phyloP scores from a whole-genome alignment of 2,113 vertebrate genomes.

The Peromyscus polionotus region DNA sequence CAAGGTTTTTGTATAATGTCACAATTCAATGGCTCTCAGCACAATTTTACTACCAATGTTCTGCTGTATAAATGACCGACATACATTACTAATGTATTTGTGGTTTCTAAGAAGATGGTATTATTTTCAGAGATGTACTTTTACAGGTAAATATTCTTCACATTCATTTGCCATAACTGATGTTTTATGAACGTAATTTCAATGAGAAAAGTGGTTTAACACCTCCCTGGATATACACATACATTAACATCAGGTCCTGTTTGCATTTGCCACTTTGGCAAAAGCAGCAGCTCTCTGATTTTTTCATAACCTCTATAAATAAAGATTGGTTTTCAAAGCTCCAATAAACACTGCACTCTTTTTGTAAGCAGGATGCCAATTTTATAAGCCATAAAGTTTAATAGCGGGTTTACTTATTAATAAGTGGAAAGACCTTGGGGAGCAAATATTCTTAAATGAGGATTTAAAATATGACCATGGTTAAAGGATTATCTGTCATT shows the following conservation, averaged over 20 bases:
- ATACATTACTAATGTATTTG: neutral
- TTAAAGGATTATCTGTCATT: constrained; percentile 55
- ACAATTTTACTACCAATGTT: constrained; percentile 33
- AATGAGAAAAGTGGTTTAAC: neutral
- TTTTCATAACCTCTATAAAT: constrained; percentile 66
- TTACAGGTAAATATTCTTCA: constrained; percentile 48
- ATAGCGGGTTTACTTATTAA: constrained; percentile 72
- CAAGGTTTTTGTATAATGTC: neutral
- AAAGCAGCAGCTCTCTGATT: constrained; percentile 10
- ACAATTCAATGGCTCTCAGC: neutral
- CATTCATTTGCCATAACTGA: neutral
- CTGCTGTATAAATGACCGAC: neutral
- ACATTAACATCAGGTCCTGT: constrained; percentile 36
- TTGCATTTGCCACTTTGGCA: constrained; percentile 58
- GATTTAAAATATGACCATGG: constrained; percentile 16
- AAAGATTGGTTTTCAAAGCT: constrained; percentile 73
- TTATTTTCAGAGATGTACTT: constrained; percentile 18
- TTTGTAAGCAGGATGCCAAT: constrained; percentile 57
- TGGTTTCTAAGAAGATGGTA: constrained; percentile 8
- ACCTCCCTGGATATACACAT: constrained; percentile 24
- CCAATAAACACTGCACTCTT: constrained; percentile 63
- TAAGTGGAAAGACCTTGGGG: constrained; percentile 57
- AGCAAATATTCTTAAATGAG: constrained; percentile 56
- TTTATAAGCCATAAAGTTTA: constrained; percentile 76
- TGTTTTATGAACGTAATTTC: constrained; percentile 47